Evolutionary conservation across 2,797 vertebrate genomes (phyloP).

Genomic region (Dromococcyx pavoninus): DNA sequence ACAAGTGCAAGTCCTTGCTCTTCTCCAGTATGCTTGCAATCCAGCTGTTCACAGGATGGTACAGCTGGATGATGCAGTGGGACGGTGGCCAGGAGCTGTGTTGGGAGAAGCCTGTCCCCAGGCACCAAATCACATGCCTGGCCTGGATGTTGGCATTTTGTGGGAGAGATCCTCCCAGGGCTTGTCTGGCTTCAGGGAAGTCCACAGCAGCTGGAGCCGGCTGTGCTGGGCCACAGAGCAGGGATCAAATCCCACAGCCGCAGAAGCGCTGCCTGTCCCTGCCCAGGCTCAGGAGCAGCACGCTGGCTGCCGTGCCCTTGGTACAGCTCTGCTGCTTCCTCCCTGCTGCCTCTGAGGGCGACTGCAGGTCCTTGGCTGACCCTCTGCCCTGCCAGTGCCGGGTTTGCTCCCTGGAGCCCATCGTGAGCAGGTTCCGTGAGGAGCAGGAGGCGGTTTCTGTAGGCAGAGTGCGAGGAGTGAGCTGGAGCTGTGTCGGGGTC

Average conservation of each 20-base stretch:
- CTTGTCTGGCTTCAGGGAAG: background rate
- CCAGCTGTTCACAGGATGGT: background rate
- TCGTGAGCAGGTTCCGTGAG: fast-evolving
- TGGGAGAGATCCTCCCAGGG: background rate
- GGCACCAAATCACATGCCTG: background rate
- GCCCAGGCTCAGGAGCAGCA: background rate
- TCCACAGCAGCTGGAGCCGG: fast-evolving
- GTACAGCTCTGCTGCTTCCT: background rate
- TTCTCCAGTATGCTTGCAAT: background rate
- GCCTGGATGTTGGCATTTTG: background rate
- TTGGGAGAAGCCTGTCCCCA: background rate
- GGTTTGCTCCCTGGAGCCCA: background rate
- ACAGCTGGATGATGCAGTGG: background rate
- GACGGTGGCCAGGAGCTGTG: background rate
- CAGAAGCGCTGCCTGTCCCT: background rate
- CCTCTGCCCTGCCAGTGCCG: background rate
- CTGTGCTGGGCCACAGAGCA: fast-evolving
- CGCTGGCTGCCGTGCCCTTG: background rate
- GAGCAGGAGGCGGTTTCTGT: background rate
- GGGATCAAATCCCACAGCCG: background rate
- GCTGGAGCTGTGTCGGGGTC: fast-evolving
- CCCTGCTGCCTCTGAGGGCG: fast-evolving
- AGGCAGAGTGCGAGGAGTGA: background rate
- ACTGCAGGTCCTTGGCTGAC: background rate
- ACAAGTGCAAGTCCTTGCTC: background rate